Evolutionary conservation across 2,113 vertebrate species (phyloP).

Genomic region (Gavialis gangeticus): DNA sequence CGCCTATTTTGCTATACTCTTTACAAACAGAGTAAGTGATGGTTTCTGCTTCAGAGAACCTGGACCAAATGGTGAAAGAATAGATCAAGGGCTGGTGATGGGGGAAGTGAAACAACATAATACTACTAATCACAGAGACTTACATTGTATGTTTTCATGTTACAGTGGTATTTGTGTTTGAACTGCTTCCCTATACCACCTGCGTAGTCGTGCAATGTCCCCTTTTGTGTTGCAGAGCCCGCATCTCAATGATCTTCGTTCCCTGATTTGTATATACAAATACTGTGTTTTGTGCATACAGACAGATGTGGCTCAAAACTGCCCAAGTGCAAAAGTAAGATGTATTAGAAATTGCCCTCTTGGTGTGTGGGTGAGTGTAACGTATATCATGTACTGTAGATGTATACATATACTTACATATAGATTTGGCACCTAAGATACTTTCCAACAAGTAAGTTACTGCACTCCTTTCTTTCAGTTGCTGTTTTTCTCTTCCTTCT

Average conservation of each 20-base stretch:
- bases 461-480: not conserved
- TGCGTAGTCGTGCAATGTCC: not conserved
- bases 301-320: not conserved
- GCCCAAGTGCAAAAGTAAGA: constrained; percentile 8
- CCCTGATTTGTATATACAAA: not conserved
- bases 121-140: too few species aligned
- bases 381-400: not conserved
- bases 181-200: not conserved
- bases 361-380: not conserved
- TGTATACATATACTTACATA: not conserved
- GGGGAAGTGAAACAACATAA: too few species aligned
- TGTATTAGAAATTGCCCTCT: constrained; percentile 19
- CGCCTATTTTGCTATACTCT: fast-evolving
- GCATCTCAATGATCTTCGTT: not conserved
- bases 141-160: not conserved
- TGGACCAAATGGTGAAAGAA: not conserved
- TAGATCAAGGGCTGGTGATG: not conserved
- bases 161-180: not conserved
- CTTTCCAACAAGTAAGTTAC: not conserved
- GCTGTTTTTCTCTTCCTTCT: not conserved
- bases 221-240: not conserved
- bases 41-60: not conserved
- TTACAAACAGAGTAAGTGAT: not conserved
- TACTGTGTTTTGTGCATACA: not conserved
- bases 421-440: not conserved